Conservation (phyloP, 1,140 invertebrate species). For the Scaptodrosophila lebanonensis region DNA sequence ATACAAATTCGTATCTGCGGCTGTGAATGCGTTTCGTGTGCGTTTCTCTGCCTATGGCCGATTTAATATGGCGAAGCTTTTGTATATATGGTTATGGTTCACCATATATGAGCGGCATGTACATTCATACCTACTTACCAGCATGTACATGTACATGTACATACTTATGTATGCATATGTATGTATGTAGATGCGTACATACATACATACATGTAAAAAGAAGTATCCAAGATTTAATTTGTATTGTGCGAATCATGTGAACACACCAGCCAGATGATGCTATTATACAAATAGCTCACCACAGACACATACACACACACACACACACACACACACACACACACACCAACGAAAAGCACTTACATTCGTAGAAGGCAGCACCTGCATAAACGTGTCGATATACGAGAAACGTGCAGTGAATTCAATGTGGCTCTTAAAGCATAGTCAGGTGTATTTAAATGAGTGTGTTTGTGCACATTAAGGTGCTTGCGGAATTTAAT, state of each 20-base stretch:
- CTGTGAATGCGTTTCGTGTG: conserved; percentile 6
- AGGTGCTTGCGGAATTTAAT: conserved; percentile 1
- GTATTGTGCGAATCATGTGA: too few species aligned
- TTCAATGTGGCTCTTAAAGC: too few species aligned
- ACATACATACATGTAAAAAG: conserved; percentile 6
- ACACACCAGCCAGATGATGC: conserved; percentile 37
- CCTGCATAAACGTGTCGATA: too few species aligned
- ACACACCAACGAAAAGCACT: too few species aligned
- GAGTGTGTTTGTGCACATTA: too few species aligned
- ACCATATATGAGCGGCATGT: conserved; percentile 22
- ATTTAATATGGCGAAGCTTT: conserved; percentile 34
- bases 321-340: too few species aligned
- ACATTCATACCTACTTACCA: conserved; percentile 1
- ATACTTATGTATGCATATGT: conserved; percentile 20
- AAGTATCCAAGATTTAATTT: too few species aligned
- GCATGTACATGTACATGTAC: neutral
- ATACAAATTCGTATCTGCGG: conserved; percentile 52
- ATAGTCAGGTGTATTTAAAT: too few species aligned
- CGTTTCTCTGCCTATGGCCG: conserved; percentile 34
- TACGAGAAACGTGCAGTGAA: too few species aligned
- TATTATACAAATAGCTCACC: conserved; percentile 52
- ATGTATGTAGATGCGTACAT: conserved; percentile 48
- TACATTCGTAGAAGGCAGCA: too few species aligned
- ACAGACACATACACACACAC: conserved; percentile 57
- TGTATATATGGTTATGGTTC: conserved; percentile 26